These are phyloP conservation scores for Salticus scenicus DNA, from an alignment of 2,888 invertebrate species.

Conservation along the genomic window DNA sequence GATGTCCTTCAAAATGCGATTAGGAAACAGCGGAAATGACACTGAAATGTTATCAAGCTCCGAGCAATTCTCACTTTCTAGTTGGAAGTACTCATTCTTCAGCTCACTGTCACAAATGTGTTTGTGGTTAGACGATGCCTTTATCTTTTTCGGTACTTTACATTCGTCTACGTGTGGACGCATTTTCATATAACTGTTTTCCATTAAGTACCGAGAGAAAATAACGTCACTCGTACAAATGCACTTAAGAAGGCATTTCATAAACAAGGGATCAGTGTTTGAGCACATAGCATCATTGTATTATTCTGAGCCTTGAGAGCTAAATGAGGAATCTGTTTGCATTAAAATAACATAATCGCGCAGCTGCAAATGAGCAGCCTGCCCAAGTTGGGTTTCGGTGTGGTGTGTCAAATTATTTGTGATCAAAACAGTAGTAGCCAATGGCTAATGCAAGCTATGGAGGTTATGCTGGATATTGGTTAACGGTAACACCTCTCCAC, in stretches of 20 bases:
- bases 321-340: constrained; percentile 8
- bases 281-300: constrained; percentile 27
- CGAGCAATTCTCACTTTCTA: constrained; percentile 13
- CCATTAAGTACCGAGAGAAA: constrained; percentile 13
- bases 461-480: constrained; percentile 34
- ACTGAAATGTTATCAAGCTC: constrained; percentile 20
- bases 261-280: constrained; percentile 25
- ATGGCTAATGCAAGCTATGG: constrained; percentile 34
- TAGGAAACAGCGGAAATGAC: constrained; percentile 28
- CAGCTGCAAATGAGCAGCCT: constrained; percentile 18
- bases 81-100: background rate
- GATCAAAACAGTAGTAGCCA: constrained; percentile 15
- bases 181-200: background rate
- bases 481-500: constrained; percentile 32
- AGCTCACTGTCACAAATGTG: background rate
- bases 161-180: background rate
- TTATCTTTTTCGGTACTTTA: background rate
- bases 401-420: background rate
- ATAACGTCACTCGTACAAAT: constrained; percentile 13
- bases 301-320: background rate
- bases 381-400: background rate
- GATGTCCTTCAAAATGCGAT: constrained; percentile 21
- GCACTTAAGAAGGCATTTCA: constrained; percentile 25
- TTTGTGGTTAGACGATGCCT: background rate
- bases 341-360: background rate